Conservation (phyloP, 2,888 invertebrate genomes). For the Hypena proboscidalis region DNA sequence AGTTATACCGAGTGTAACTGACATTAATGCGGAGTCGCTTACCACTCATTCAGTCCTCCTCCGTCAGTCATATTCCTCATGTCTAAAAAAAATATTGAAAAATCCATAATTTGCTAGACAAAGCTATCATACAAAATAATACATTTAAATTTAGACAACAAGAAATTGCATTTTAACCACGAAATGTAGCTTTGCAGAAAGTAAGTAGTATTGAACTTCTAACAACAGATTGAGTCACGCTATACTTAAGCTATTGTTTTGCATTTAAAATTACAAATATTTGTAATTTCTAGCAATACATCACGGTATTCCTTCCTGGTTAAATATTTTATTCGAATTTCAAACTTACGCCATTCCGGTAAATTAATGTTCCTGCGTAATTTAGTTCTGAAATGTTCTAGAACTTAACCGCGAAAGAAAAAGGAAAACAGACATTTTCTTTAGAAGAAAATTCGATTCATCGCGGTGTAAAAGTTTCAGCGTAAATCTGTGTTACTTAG, state of each 20-base stretch:
- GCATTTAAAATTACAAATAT: background rate
- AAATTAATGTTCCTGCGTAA: slow-evolving; percentile 18
- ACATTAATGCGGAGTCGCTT: background rate
- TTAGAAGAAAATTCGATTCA: slow-evolving; percentile 4
- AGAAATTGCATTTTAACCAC: no score
- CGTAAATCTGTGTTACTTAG: background rate
- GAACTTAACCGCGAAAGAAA: slow-evolving; percentile 11
- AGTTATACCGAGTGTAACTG: no score
- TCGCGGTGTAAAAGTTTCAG: background rate
- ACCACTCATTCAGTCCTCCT: no score
- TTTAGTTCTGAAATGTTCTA: slow-evolving; percentile 19
- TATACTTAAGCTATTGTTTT: no score
- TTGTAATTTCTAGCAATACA: slow-evolving; percentile 12
- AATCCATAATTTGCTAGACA: no score
- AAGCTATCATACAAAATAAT: no score
- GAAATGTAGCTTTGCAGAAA: no score
- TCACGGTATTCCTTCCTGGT: slow-evolving; percentile 21
- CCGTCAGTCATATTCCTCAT: no score
- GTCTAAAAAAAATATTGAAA: no score
- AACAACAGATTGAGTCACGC: no score
- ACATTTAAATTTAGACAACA: no score
- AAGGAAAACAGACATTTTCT: slow-evolving; percentile 4
- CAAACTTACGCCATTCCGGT: slow-evolving; percentile 23
- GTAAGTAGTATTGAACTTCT: no score
- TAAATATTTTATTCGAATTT: slow-evolving; percentile 35